Evolutionary conservation across 2,113 vertebrate species (phyloP).

Genomic region (Corydoras maculifer): DNA sequence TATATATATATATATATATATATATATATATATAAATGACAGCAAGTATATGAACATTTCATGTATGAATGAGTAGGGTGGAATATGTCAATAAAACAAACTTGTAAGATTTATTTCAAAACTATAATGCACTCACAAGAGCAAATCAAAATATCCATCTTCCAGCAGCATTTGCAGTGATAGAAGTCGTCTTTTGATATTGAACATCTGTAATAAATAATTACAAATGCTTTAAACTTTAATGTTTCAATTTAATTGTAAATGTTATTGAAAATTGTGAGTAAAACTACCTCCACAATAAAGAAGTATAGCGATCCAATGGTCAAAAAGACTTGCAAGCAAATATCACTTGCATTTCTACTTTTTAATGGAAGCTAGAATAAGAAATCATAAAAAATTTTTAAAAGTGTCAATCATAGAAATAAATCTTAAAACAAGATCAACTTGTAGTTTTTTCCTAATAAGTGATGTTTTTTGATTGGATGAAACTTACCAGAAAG

Average conservation of each 20-base stretch:
- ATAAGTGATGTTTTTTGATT: too few relatives aligned
- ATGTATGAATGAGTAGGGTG: background rate
- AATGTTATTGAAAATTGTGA: background rate
- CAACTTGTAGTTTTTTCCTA: too few relatives aligned
- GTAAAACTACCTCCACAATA: slow-evolving; percentile 72
- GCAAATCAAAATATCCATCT: slow-evolving; percentile 87
- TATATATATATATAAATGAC: background rate
- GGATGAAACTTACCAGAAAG: too few relatives aligned
- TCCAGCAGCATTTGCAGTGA: slow-evolving; percentile 75
- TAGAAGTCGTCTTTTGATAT: slow-evolving; percentile 73
- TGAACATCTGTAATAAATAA: slow-evolving; percentile 63
- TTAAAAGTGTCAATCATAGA: background rate
- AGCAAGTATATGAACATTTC: background rate
- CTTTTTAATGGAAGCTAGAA: slow-evolving; percentile 62
- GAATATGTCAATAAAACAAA: background rate
- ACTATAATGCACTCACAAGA: slow-evolving; percentile 73
- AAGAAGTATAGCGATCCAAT: slow-evolving; percentile 80
- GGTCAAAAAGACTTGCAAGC: slow-evolving; percentile 61
- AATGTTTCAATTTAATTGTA: background rate
- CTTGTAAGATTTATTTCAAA: too few relatives aligned
- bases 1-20: too few relatives aligned
- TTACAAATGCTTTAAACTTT: background rate
- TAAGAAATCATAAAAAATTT: slow-evolving; percentile 11
- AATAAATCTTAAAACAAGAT: too few relatives aligned
- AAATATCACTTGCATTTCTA: background rate